Conservation (phyloP, 2,113 vertebrate species). For the Pagrus major region DNA sequence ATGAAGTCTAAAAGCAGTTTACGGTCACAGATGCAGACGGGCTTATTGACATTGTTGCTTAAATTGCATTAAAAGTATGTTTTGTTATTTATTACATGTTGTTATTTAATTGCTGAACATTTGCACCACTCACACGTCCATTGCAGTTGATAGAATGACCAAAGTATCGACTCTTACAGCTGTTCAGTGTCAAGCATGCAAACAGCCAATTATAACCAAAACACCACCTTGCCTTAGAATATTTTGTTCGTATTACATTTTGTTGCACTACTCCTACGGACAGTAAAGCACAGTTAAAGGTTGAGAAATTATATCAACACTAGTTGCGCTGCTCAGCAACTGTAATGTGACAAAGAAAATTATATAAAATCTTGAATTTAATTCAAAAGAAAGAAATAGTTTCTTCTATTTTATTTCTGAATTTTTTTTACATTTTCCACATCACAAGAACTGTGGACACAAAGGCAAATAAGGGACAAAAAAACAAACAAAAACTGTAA, state of each 20-base stretch:
- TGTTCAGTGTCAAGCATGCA: background rate
- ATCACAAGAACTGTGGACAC: no score
- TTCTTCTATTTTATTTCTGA: no score
- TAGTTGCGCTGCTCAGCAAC: background rate
- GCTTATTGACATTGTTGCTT: background rate
- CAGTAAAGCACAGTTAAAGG: background rate
- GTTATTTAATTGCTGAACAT: background rate
- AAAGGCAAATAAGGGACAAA: no score
- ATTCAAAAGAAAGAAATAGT: background rate
- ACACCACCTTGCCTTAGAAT: background rate
- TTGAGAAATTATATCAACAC: background rate
- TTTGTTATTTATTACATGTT: no score
- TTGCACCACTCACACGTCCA: background rate
- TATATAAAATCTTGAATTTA: background rate
- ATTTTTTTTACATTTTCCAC: no score
- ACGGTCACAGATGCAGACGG: background rate
- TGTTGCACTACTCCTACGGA: background rate
- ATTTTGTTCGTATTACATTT: background rate
- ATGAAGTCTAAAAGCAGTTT: conserved; percentile 1
- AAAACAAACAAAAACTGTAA: no score
- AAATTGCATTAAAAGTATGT: background rate
- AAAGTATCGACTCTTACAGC: background rate
- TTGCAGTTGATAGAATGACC: background rate
- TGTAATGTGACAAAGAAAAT: background rate
- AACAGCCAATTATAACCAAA: conserved; percentile 5